phyloP scores from a whole-genome alignment of 1,140 invertebrate genomes.

The Catajapyx aquilonaris region DNA sequence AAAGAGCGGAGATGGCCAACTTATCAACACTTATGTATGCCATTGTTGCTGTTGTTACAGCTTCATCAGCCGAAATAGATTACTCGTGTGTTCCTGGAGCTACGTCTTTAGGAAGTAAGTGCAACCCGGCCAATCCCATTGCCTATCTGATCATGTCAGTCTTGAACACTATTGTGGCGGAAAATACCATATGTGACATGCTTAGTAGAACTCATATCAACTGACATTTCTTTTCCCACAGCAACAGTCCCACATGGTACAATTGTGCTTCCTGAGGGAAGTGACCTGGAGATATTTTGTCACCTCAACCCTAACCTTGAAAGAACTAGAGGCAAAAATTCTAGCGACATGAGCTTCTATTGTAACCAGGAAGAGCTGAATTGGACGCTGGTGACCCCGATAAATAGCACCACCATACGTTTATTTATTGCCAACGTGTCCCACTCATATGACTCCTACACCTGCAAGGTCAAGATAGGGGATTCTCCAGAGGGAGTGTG shows the following conservation, averaged over 20 bases:
- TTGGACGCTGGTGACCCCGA: background rate
- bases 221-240: too few relatives aligned
- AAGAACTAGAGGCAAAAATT: background rate
- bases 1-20: too few relatives aligned
- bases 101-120: too few relatives aligned
- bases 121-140: too few relatives aligned
- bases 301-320: background rate
- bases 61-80: too few relatives aligned
- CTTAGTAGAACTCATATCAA: too few relatives aligned
- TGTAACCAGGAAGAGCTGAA: background rate
- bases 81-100: too few relatives aligned
- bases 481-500: background rate
- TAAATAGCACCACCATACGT: background rate
- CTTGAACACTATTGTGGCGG: too few relatives aligned
- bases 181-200: too few relatives aligned
- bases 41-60: too few relatives aligned
- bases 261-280: background rate
- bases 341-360: background rate
- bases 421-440: background rate
- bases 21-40: too few relatives aligned
- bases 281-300: background rate
- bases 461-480: background rate
- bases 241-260: background rate
- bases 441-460: background rate
- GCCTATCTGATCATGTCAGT: too few relatives aligned